Conservation (phyloP, 2,113 vertebrate species). For the pig (Sus scrofa) region T2T-Sscrofa CM000813.6:95933501-95934000, state of each 20-base stretch:
- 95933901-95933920: background rate
- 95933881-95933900: background rate
- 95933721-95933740: background rate
- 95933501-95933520: slow-evolving; percentile 7
- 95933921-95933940: slow-evolving; percentile 25
- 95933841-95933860: background rate
- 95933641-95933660: background rate
- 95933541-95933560: background rate
- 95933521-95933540: slow-evolving; percentile 18
- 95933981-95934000: slow-evolving; percentile 29
- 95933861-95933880: background rate
- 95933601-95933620: background rate
- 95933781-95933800: slow-evolving; percentile 1
- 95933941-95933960: background rate
- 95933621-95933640: background rate
- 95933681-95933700: background rate
- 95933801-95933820: background rate
- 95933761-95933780: slow-evolving; percentile 25
- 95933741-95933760: slow-evolving; percentile 46
- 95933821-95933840: slow-evolving; percentile 14
- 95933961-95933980: background rate
- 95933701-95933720: background rate
- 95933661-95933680: background rate
- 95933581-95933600: background rate
- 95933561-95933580: background rate